A percentile compares a stretch with the other conserved stretches of the same genome.
Evolutionary conservation across 2,113 vertebrate species (phyloP).

Genomic region (Pseudopipra pipra): DNA sequence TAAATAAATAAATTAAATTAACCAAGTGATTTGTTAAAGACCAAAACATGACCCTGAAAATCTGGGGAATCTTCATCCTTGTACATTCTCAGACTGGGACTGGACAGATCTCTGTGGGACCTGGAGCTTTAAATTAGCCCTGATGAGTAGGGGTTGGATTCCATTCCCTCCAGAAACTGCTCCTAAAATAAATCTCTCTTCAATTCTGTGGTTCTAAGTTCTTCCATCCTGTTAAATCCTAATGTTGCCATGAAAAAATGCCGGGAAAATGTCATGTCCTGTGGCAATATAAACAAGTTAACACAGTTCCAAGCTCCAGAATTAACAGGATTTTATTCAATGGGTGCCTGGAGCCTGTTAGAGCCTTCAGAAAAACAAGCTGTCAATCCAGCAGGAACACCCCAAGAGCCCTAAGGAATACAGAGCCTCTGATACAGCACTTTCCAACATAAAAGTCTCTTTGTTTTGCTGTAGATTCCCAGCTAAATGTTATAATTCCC

Average conservation of each 20-base stretch:
- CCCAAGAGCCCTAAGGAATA: neutral
- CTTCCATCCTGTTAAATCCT: neutral
- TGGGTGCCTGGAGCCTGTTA: neutral
- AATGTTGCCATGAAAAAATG: neutral
- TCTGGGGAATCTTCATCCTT: neutral
- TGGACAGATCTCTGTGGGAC: neutral
- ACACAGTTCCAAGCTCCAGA: neutral
- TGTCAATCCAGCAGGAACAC: neutral
- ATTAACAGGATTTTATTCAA: neutral
- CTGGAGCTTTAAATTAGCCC: neutral
- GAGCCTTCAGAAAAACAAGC: neutral
- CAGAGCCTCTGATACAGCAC: neutral
- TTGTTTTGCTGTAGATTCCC: neutral
- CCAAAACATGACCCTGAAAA: neutral
- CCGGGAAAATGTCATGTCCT: neutral
- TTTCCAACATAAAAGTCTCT: neutral
- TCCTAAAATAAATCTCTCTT: neutral
- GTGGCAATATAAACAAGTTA: neutral
- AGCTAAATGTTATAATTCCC: neutral
- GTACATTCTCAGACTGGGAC: neutral
- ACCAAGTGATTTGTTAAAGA: neutral
- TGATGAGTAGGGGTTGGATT: too few relatives aligned
- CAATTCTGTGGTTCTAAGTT: accelerated
- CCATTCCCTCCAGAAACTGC: neutral
- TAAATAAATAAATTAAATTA: neutral